Evolutionary conservation across 2,113 vertebrate genomes (phyloP).

Genomic region (Psittacula cyanocephala): DNA sequence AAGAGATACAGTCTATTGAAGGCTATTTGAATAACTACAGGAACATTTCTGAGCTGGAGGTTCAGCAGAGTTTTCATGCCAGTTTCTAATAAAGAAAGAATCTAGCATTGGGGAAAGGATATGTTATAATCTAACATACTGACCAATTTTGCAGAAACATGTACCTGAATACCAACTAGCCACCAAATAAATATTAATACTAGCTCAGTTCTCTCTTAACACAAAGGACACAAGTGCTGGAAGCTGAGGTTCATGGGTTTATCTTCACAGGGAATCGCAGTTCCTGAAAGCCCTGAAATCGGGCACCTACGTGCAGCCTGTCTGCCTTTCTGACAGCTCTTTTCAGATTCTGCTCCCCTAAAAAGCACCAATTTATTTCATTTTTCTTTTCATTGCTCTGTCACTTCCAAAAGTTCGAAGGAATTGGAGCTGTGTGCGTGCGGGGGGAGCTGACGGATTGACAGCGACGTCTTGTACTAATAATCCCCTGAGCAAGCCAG

Average conservation of each 20-base stretch:
- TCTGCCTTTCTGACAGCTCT: neutral
- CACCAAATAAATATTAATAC: neutral
- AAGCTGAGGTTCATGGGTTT: neutral
- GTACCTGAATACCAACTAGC: neutral
- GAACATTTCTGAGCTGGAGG: neutral
- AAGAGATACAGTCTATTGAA: neutral
- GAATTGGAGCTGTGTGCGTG: fast-evolving
- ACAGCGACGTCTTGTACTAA: neutral
- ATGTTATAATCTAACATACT: neutral
- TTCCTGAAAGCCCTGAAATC: neutral
- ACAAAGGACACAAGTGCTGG: neutral
- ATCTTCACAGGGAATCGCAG: neutral
- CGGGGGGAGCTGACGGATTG: neutral
- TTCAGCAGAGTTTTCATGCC: neutral
- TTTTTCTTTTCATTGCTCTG: neutral
- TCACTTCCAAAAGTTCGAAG: neutral
- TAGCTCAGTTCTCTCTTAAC: neutral
- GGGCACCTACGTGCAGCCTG: neutral
- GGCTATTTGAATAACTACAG: neutral
- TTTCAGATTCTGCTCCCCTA: neutral
- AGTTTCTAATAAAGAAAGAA: neutral
- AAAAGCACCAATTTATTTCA: neutral
- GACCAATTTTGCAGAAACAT: neutral
- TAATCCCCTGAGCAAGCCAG: neutral
- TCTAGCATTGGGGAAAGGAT: neutral